Conservation (phyloP, 1,140 invertebrate species). For the Pachyrhynchus sulphureomaculatus region DNA sequence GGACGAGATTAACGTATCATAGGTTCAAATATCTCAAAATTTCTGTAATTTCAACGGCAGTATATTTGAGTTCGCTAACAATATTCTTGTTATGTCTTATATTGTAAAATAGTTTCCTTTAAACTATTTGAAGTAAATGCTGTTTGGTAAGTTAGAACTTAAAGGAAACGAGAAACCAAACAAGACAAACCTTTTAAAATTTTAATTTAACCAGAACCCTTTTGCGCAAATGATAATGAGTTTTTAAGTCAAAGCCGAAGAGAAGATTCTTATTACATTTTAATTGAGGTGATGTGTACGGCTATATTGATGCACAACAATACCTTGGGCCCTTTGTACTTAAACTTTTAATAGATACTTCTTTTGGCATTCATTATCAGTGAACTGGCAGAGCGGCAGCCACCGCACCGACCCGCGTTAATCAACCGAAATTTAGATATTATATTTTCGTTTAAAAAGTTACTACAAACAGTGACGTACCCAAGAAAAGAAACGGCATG, state of each 20-base stretch:
- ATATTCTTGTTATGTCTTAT: no score
- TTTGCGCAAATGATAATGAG: slow-evolving; percentile 49
- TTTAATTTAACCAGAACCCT: slow-evolving; percentile 43
- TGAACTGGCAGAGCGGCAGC: slow-evolving; percentile 22
- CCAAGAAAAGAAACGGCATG: background rate
- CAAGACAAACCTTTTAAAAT: slow-evolving; percentile 30
- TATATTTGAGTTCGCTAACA: no score
- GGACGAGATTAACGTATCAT: no score
- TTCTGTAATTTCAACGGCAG: no score
- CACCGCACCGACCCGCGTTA: slow-evolving; percentile 39
- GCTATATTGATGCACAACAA: slow-evolving; percentile 48
- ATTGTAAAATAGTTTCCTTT: no score
- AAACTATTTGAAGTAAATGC: no score
- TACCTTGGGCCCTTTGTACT: slow-evolving; percentile 47
- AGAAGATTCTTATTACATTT: slow-evolving; percentile 51
- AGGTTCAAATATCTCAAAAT: no score
- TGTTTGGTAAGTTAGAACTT: no score
- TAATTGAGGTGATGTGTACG: slow-evolving; percentile 52
- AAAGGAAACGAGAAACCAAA: background rate
- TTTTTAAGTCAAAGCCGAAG: slow-evolving; percentile 41
- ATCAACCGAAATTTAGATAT: slow-evolving; percentile 49
- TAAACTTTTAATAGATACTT: slow-evolving; percentile 53
- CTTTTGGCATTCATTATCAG: slow-evolving; percentile 52
- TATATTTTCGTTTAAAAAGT: slow-evolving; percentile 39
- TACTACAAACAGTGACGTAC: slow-evolving; percentile 4